Base-by-base conservation (phyloP, 2,888 invertebrate species). In the Nasonia oneida region DNA sequence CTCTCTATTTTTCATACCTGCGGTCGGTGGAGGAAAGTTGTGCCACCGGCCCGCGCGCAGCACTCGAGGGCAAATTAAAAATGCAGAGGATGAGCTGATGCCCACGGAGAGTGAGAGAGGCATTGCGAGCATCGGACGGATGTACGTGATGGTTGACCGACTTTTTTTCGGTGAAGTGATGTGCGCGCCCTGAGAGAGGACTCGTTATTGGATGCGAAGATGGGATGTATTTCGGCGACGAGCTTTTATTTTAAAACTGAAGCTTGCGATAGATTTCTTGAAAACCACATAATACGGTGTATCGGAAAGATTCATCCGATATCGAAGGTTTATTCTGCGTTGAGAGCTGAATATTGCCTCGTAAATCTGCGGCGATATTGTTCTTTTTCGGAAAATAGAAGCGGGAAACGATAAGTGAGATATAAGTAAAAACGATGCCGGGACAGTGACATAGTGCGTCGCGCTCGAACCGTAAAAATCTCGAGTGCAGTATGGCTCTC, bases 371-470 rank as follows among this genome's bases (percentile, higher is more conserved):
- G 29, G 18, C n/a, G 14, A 33, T 29, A 29, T 50, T 67, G 29
- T 67, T 42, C 14, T 33, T 80, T 53, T 71, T 70, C 53, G 18
- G 18, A 50, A 53, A 50, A 71, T 70, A 70, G 29, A 1, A 10
- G 0, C 75, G 75, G 47, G 39, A 64, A 78, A 70, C 39, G 79
- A 53, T 80, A 80, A 71, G 70, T 53, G 64, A 12, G 14, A 75
- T 23, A 78, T 78, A 78, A 61, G 77, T 78, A 50, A 70, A 70
- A 73, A 70, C 47, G 42, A 50, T n/a, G 37, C 12, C 53, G 33
- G n/a, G 42, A 73, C 73, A 42, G 42, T 73, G 73, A 73, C 73
- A 47, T 73, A 73, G 73, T 73, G 12, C 39, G 23, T 15, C 18
- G n/a, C 12, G 10, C 33, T 67, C 33, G 33, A 67, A 29, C 29